Conservation (phyloP, 2,888 invertebrate species). For the Allophyes oxyacanthae region DNA sequence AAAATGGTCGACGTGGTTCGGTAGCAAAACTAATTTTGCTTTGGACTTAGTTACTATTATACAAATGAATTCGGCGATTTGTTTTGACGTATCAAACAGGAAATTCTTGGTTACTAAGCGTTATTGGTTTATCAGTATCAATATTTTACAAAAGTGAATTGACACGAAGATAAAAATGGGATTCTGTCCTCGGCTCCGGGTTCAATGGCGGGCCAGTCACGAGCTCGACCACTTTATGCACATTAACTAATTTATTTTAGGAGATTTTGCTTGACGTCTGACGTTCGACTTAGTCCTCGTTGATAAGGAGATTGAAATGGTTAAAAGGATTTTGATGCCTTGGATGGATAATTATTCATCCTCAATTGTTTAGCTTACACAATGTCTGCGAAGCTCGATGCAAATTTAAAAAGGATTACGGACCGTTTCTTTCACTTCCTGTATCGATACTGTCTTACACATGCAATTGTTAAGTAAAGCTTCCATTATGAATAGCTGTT, state of each 20-base stretch:
- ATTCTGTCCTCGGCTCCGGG: constrained; percentile 66
- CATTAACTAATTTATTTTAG: constrained; percentile 83
- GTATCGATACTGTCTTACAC: constrained; percentile 49
- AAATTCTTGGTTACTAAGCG: constrained; percentile 73
- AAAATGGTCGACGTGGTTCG: constrained; percentile 55
- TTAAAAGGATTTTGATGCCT: constrained; percentile 68
- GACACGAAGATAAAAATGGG: constrained; percentile 76
- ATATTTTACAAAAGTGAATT: constrained; percentile 79
- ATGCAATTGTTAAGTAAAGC: constrained; percentile 55
- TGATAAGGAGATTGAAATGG: constrained; percentile 67
- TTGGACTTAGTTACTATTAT: constrained; percentile 50
- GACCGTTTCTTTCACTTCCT: constrained; percentile 34
- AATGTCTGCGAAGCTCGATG: constrained; percentile 37
- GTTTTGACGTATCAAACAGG: constrained; percentile 69
- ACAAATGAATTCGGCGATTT: constrained; percentile 56
- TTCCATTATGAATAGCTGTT: constrained; percentile 53
- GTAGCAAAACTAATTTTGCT: constrained; percentile 60
- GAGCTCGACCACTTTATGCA: constrained; percentile 82
- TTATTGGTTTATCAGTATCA: constrained; percentile 75
- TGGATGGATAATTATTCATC: constrained; percentile 46
- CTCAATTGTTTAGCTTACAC: constrained; percentile 49
- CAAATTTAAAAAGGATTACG: constrained; percentile 35
- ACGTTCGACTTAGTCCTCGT: constrained; percentile 66
- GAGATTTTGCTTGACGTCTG: constrained; percentile 77
- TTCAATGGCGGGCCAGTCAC: constrained; percentile 81